Percentiles rank a stretch among this genome's conserved stretches.
These are phyloP conservation scores for Drosophila mercatorum DNA, from an alignment of 2,888 invertebrate genomes.

Conservation along the genomic window DNA sequence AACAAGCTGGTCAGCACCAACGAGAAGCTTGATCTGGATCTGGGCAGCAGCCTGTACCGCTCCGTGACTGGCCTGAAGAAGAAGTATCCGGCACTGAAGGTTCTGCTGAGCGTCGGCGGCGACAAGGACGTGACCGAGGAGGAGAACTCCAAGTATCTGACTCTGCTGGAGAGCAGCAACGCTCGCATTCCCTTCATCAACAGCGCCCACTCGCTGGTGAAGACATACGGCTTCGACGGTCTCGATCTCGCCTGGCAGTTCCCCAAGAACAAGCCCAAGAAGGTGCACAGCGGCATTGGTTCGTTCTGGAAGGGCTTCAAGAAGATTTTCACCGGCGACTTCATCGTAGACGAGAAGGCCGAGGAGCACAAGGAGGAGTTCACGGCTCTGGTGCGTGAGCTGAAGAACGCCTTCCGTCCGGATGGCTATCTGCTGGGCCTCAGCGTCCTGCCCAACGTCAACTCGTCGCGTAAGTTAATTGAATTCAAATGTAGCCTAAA, in stretches of 20 bases:
- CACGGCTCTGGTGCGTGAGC: constrained; percentile 90
- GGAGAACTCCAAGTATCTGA: constrained; percentile 88
- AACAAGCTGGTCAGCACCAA: constrained; percentile 90
- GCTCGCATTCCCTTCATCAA: constrained; percentile 91
- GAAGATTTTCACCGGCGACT: constrained; percentile 89
- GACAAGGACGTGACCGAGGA: constrained; percentile 88
- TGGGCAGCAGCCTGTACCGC: constrained; percentile 89
- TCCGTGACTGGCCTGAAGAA: constrained; percentile 89
- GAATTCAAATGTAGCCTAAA: background rate
- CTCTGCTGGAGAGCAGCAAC: constrained; percentile 90
- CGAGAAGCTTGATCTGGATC: constrained; percentile 90
- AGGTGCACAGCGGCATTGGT: constrained; percentile 88
- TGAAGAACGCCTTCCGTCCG: constrained; percentile 89
- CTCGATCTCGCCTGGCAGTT: constrained; percentile 95
- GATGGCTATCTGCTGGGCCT: constrained; percentile 89
- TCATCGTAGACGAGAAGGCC: constrained; percentile 91
- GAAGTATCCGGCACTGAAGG: constrained; percentile 89
- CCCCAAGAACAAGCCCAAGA: constrained; percentile 91
- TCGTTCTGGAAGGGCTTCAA: constrained; percentile 91
- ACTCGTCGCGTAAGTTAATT: constrained; percentile 87
- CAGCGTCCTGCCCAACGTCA: constrained; percentile 91
- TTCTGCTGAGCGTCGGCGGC: constrained; percentile 92
- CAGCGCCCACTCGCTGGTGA: constrained; percentile 89
- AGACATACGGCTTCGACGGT: constrained; percentile 93
- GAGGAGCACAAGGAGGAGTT: constrained; percentile 93